A percentile compares a stretch with the other conserved stretches of the same genome.
Conservation (phyloP, 2,888 invertebrate genomes). For the Epinotia brunnichana region DNA sequence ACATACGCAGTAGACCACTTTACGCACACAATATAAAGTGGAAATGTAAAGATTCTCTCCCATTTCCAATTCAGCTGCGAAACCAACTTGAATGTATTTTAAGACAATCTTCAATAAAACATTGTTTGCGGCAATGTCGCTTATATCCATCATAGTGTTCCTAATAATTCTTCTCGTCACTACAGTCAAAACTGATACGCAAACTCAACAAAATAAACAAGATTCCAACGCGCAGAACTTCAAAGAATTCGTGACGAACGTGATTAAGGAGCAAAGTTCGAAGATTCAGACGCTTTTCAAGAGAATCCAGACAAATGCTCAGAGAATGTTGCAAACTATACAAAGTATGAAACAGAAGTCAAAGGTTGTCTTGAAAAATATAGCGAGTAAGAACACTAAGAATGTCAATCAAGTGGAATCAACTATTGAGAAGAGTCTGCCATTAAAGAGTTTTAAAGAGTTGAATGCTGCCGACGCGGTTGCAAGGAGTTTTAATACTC, state of each 20-base stretch:
- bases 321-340: slow-evolving; percentile 69
- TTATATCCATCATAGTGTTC: slow-evolving; percentile 64
- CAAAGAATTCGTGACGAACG: slow-evolving; percentile 67
- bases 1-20: slow-evolving; percentile 63
- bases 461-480: slow-evolving; percentile 49
- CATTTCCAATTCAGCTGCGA: slow-evolving; percentile 53
- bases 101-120: slow-evolving; percentile 52
- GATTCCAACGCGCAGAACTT: slow-evolving; percentile 62
- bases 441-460: slow-evolving; percentile 48
- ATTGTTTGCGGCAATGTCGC: slow-evolving; percentile 67
- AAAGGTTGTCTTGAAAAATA: slow-evolving; percentile 35
- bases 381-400: slow-evolving; percentile 26
- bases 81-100: slow-evolving; percentile 67
- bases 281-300: slow-evolving; percentile 70
- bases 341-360: slow-evolving; percentile 61
- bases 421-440: slow-evolving; percentile 44
- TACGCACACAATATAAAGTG: slow-evolving; percentile 60
- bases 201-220: slow-evolving; percentile 52
- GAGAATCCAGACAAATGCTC: slow-evolving; percentile 73
- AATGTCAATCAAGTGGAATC: slow-evolving; percentile 40
- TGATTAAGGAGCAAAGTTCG: slow-evolving; percentile 73
- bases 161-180: slow-evolving; percentile 62
- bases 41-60: slow-evolving; percentile 46
- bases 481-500: slow-evolving; percentile 66
- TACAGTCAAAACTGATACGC: slow-evolving; percentile 60